Evolutionary conservation across 2,113 vertebrate species (phyloP), one percentile per base, ranked within the genome.

Genomic region (Balaeniceps rex): DNA sequence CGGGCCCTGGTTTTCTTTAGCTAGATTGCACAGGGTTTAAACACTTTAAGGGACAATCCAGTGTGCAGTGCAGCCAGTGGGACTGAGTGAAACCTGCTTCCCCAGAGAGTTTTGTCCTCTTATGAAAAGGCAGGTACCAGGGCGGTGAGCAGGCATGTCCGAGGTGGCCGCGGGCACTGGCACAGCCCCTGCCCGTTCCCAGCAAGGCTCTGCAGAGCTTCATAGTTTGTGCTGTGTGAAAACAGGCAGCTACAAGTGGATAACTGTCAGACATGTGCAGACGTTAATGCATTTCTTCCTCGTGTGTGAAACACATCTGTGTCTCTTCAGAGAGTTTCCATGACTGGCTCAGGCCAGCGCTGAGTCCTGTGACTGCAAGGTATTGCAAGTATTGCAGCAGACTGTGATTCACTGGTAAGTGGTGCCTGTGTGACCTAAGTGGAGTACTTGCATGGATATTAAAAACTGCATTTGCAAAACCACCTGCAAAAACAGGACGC

Each of bases 401-500:
- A 25, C 58, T 29, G 46, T 10, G 17, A 38, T 51, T 83, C 58
- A 86, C 83, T 87, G 51, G 9, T 38, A 65, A 64, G 55, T 52
- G 36, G 19, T 71, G 87, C 61, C 46, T 57, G 65, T 86, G 69
- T 55, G 88, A 36, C 82, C 61, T 64, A 58, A 26, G 5, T 65
- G 87, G 83, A 84, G 54, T 80, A 58, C 88, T 95, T 93, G 92
- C 68, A 83, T 63, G 52, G 78, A 65, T 80, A 79, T 14, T 96
- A 95, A 97, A 91, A 95, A 60, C 51, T 86, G 77, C 78, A 82
- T 84, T 97, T 96, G 58, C 64, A 91, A 97, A 95, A 79, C 96
- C 96, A 98, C 94, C 97, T 98, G 98, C 90, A 94, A 96, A 97
- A 97, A 93, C 94, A 98, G 76, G 94, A 85, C 12, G 38, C 86